phyloP scores from a whole-genome alignment of 2,888 invertebrate species.

The Vannuccia rotundouncinata region DNA sequence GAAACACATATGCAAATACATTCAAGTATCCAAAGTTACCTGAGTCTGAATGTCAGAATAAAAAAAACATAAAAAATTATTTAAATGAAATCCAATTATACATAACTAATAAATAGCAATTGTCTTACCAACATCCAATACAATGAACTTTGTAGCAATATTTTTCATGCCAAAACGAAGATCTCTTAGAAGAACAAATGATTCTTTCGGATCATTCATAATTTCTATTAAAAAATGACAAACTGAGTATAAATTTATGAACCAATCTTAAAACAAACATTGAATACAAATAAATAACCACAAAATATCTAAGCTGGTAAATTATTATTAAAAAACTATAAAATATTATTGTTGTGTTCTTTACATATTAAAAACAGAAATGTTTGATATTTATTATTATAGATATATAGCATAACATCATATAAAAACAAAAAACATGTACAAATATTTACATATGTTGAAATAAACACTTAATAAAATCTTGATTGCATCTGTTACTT shows the following conservation, averaged over 20 bases:
- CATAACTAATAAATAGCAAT: neutral
- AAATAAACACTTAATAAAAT: too few species aligned
- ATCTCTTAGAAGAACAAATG: conserved; percentile 37
- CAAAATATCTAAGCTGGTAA: too few species aligned
- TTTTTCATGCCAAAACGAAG: conserved; percentile 34
- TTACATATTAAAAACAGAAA: neutral
- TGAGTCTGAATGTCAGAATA: neutral
- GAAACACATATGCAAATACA: neutral
- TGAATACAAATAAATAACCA: too few species aligned
- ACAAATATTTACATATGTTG: too few species aligned
- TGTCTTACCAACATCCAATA: conserved; percentile 25
- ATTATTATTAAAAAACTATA: neutral
- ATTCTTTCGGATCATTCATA: neutral
- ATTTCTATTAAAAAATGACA: too few species aligned
- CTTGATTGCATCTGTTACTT: too few species aligned
- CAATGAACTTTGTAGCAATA: conserved; percentile 34
- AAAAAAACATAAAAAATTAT: neutral
- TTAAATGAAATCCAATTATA: neutral
- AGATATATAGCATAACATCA: too few species aligned
- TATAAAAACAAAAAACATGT: too few species aligned
- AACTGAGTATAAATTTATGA: neutral
- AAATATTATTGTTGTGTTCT: neutral
- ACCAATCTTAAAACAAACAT: too few species aligned
- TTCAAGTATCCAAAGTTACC: neutral
- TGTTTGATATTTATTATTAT: too few species aligned